Evolutionary conservation across 2,113 vertebrate genomes (phyloP), one percentile per base, ranked within the genome.

Genomic region (Oncorhynchus tshawytscha): DNA sequence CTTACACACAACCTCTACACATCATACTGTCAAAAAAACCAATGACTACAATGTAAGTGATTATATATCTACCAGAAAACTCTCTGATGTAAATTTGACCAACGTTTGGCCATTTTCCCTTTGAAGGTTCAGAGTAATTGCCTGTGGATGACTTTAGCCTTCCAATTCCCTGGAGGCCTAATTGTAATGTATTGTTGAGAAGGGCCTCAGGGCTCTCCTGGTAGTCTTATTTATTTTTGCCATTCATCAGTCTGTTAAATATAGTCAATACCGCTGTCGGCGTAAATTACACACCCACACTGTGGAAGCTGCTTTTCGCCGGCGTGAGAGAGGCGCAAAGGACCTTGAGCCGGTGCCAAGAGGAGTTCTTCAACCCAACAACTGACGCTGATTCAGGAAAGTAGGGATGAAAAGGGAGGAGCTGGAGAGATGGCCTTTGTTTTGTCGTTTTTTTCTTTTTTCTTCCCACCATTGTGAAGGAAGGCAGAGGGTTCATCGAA

Each of bases 181-280:
- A 85, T 88, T 85, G 76, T 80, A 79, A 82, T 85, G 82, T 81
- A 89, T 87, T 85, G 78, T 81, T 79, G 67, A 75, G 75, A 72
- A 82, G 74, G 81, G 65, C 78, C 45, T 45, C 69, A 5, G 81
- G 78, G 74, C 77, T 85, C 79, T 73, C 79, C 78, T 80, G 77
- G 75, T 87, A 86, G 83, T 83, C 78, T 82, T 86, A 88, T 88
- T 87, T 85, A 89, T 89, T 85, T 84, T 87, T 45, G 39, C 39
- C 39, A 45, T 45, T 45, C 39, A 45, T 86, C 83, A 84, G 76
- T 86, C 82, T 85, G 80, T 88, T 84, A 82, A 88, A 89, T 45
- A 45, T 79, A 87, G 86, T 87, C 81, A 87, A 85, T 83, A 79
- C 77, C 71, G 54, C 78, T 82, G 82, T 80, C 82, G 67, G 62